These are phyloP conservation scores for Eilema griseolum DNA, from an alignment of 2,888 invertebrate species.

Conservation along the genomic window DNA sequence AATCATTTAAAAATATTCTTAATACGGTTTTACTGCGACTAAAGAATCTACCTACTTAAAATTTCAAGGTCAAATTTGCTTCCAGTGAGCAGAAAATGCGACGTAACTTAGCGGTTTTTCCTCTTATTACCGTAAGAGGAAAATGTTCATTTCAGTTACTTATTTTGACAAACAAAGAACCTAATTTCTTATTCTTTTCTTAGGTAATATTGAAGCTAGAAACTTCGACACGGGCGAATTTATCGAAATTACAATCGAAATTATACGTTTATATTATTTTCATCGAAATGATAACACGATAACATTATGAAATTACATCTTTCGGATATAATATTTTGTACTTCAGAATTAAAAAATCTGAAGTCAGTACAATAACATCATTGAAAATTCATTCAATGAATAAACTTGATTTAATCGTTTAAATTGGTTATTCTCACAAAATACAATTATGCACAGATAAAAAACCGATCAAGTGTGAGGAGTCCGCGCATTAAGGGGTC, in stretches of 20 bases:
- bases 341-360: background rate
- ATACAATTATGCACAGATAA: too few relatives aligned
- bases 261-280: too few relatives aligned
- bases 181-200: conserved; percentile 4
- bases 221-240: background rate
- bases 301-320: too few relatives aligned
- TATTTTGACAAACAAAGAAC: conserved; percentile 7
- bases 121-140: conserved; percentile 9
- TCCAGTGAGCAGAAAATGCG: conserved; percentile 5
- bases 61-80: conserved; percentile 6
- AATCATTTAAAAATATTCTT: background rate
- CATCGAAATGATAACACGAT: too few relatives aligned
- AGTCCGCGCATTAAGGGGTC: too few relatives aligned
- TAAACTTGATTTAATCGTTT: too few relatives aligned
- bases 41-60: conserved; percentile 8
- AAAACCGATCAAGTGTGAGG: too few relatives aligned
- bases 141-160: conserved; percentile 7
- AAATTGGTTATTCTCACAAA: too few relatives aligned
- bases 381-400: too few relatives aligned
- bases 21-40: background rate
- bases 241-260: too few relatives aligned
- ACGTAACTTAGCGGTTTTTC: conserved; percentile 7
- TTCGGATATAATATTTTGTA: too few relatives aligned
- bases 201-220: conserved; percentile 1
- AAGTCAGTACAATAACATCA: too few relatives aligned